These are phyloP conservation scores for Tuberolachnus salignus DNA, from an alignment of 2,888 invertebrate species.

Conservation along the genomic window DNA sequence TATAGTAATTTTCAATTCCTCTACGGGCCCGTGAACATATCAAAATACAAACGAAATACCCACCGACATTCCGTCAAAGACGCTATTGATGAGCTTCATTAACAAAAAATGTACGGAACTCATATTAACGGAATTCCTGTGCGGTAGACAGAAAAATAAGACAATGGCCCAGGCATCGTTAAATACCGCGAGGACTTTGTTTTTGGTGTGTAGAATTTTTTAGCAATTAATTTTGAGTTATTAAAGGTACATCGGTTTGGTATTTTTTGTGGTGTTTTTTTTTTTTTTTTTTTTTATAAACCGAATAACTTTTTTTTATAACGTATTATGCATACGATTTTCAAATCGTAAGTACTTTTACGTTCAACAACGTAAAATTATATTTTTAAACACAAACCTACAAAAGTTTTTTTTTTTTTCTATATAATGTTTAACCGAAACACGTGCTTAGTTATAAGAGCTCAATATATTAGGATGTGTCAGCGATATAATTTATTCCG, in stretches of 20 bases:
- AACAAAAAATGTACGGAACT: slow-evolving; percentile 33
- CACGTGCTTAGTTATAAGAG: not conserved
- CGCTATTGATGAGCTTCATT: slow-evolving; percentile 33
- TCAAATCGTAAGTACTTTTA: not conserved
- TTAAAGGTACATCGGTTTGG: not conserved
- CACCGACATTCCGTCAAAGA: slow-evolving; percentile 20
- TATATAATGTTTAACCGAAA: not conserved
- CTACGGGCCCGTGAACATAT: not conserved
- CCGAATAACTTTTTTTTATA: slow-evolving; percentile 12
- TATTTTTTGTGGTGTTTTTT: too few relatives aligned
- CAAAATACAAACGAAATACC: not conserved
- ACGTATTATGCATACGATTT: not conserved
- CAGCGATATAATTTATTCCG: slow-evolving; percentile 2
- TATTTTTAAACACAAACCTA: not conserved
- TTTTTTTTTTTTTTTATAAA: not conserved
- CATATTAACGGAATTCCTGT: slow-evolving; percentile 15
- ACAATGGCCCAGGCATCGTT: slow-evolving; percentile 24
- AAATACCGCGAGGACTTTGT: slow-evolving; percentile 12
- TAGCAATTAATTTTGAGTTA: slow-evolving; percentile 46
- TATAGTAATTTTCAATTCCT: not conserved
- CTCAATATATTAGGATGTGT: not conserved
- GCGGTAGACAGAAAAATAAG: not conserved
- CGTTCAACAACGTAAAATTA: not conserved
- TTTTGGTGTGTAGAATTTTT: slow-evolving; percentile 28
- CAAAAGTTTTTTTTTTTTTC: not conserved